Conservation (phyloP, 2,888 invertebrate species). For the Hymenopus coronatus region DNA sequence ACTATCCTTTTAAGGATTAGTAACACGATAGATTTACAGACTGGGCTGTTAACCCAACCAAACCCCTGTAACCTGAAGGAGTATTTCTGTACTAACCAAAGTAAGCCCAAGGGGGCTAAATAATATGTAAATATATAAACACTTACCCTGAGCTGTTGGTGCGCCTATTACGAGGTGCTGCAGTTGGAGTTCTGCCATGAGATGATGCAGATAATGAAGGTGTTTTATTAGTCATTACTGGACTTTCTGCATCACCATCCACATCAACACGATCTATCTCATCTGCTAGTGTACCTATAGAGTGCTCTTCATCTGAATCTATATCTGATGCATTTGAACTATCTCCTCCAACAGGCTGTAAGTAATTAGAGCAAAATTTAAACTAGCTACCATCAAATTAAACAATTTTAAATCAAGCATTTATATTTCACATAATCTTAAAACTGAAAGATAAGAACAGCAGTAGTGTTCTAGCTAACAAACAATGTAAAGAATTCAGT, state of each 20-base stretch:
- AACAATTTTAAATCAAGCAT: not conserved
- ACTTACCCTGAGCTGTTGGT: slow-evolving; percentile 33
- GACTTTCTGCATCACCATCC: slow-evolving; percentile 1
- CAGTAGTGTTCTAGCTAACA: too few species aligned
- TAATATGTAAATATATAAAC: not conserved
- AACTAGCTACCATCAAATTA: not conserved
- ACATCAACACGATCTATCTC: slow-evolving; percentile 8
- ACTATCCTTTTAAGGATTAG: too few species aligned
- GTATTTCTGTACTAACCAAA: too few species aligned
- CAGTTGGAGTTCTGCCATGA: not conserved
- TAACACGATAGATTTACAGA: too few species aligned
- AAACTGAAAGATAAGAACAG: not conserved
- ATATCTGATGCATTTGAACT: slow-evolving; percentile 22
- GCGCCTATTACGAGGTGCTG: not conserved
- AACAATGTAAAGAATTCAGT: too few species aligned
- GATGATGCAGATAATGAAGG: not conserved
- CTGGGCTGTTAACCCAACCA: too few species aligned
- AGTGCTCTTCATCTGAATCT: not conserved
- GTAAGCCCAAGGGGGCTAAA: too few species aligned
- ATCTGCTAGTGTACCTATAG: not conserved
- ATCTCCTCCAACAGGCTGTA: not conserved
- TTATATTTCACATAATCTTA: not conserved
- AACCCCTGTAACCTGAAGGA: too few species aligned
- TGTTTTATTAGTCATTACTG: not conserved
- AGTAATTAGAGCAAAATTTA: not conserved